Percentiles rank a stretch among this genome's conserved stretches.
These are phyloP conservation scores for Drosophila emarginata DNA, from an alignment of 2,888 invertebrate genomes.

Conservation along the genomic window DNA sequence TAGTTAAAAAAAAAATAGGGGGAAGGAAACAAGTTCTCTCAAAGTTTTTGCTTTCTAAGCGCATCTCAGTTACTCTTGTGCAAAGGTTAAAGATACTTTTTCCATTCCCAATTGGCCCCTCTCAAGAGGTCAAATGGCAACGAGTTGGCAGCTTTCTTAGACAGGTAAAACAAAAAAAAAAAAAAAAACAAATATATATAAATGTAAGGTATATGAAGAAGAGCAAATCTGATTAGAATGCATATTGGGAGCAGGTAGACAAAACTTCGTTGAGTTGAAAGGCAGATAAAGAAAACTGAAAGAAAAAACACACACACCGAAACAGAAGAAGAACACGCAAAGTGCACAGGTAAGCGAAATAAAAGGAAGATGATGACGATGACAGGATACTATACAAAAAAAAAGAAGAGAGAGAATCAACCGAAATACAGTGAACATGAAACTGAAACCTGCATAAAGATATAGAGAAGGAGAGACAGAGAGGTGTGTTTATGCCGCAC, in stretches of 20 bases:
- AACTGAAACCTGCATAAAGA: conserved; percentile 4
- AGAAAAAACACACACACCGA: neutral
- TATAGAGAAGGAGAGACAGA: neutral
- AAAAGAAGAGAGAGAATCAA: conserved; percentile 19
- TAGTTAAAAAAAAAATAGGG: neutral
- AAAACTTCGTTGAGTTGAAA: conserved; percentile 23
- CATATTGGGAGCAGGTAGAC: conserved; percentile 36
- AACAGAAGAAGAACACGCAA: conserved; percentile 31
- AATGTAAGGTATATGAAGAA: neutral
- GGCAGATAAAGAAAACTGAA: conserved; percentile 2
- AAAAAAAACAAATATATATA: neutral
- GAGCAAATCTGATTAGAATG: conserved; percentile 71
- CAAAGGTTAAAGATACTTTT: neutral
- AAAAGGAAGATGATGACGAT: conserved; percentile 46
- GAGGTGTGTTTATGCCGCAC: too few relatives aligned
- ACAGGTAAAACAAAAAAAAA: neutral
- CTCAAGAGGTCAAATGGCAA: conserved; percentile 40
- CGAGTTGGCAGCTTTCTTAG: conserved; percentile 38
- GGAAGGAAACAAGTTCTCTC: neutral
- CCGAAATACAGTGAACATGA: conserved; percentile 11
- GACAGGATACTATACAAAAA: conserved; percentile 58
- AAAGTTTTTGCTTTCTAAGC: conserved; percentile 9
- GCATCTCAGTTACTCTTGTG: neutral
- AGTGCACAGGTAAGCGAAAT: conserved; percentile 66
- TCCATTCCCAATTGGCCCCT: neutral